These are phyloP conservation scores for Prunella strophiata DNA, from an alignment of 2,797 vertebrate species.

Conservation along the genomic window DNA sequence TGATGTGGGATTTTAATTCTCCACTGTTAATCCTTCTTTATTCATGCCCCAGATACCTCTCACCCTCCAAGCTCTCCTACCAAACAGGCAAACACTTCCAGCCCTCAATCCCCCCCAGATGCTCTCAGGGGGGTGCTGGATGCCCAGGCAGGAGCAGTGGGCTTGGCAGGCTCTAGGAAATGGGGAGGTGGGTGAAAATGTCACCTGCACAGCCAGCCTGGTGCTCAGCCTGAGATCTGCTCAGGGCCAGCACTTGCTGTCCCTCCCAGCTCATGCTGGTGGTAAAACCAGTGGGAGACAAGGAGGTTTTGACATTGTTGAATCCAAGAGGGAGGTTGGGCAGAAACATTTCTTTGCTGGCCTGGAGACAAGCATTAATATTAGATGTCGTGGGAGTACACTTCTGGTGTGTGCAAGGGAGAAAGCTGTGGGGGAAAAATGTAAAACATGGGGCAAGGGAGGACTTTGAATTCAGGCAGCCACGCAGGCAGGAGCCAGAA, in stretches of 20 bases:
- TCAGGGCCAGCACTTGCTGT: accelerated
- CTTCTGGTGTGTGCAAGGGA: neutral
- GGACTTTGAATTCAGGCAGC: neutral
- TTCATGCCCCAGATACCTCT: neutral
- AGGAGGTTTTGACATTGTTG: neutral
- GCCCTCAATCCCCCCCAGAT: accelerated
- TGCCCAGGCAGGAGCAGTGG: accelerated
- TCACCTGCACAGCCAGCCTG: neutral
- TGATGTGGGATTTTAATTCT: neutral
- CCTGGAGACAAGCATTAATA: conserved; percentile 40
- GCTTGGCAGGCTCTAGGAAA: neutral
- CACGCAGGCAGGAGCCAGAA: neutral
- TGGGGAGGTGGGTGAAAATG: neutral
- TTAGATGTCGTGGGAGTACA: conserved; percentile 31
- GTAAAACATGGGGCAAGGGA: neutral
- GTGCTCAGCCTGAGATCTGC: neutral
- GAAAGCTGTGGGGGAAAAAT: neutral
- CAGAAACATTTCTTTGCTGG: conserved; percentile 30
- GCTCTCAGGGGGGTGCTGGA: neutral
- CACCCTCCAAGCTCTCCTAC: neutral
- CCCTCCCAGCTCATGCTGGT: neutral
- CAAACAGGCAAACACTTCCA: accelerated
- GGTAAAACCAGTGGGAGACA: neutral
- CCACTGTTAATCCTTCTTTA: neutral
- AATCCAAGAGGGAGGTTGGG: neutral